Base-by-base conservation (phyloP, 2,113 vertebrate species). In the Hystrix cristata region DNA sequence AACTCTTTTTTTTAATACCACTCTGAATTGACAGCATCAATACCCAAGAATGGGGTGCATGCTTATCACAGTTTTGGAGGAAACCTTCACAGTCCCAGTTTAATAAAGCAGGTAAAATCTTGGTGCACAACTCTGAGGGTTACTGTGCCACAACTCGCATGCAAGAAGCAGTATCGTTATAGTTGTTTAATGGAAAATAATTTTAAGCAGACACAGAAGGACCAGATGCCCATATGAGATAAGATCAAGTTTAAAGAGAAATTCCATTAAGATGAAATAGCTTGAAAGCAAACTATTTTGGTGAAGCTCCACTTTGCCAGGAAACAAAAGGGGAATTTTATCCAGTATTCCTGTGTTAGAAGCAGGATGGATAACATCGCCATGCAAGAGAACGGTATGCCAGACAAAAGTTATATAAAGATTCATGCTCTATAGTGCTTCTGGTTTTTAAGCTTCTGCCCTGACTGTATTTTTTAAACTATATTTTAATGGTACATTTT, bases 211-310 rank as follows among this genome's bases (percentile, higher is more conserved):
- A 87, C 14, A n/a, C 7, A 48, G n/a, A 79, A 81, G 18, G 6
- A 82, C 18, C 1, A 5, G 43, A 71, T 16, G 31, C 76, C 19
- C 18, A 59, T 1, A 27, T 23, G 34, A 67, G 16, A 88, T 19
- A 53, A 3, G 1, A 74, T 34, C 55, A 91, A 79, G 27, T 79
- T 88, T 72, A 84, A 84, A 72, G 38, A 89, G 48, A 95, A 94
- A 80, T 89, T 88, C 12, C 25, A 65, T 10, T 89, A 62, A 72
- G 55, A 71, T 10, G 18, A 48, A 48, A 38, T 38, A 38, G 38
- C 38, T 38, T 78, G 76, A 65, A 94, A 78, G 76, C 34, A 31
- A 71, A 14, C 43, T 69, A 74, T 51, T 89, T 89, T 81, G 60
- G 23, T 7, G 6, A 59, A 62, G 59, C 19, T 34, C 79, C 29